Percentiles rank a stretch among this genome's conserved stretches.
These are phyloP conservation scores for Aphodius granarius DNA, from an alignment of 2,888 invertebrate genomes.

Conservation along the genomic window DNA sequence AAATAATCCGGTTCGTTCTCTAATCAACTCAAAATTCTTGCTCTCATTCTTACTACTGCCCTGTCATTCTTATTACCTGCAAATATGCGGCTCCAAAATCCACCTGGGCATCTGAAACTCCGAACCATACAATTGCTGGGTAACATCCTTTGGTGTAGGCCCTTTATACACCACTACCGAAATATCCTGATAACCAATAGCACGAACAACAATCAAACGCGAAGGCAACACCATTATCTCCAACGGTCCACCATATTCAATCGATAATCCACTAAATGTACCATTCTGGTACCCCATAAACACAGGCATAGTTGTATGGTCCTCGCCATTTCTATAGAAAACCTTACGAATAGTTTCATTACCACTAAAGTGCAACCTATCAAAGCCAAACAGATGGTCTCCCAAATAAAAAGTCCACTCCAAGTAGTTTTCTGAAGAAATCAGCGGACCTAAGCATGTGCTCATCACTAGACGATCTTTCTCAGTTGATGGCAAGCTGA, in stretches of 20 bases:
- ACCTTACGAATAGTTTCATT: conserved; percentile 46
- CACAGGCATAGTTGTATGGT: conserved; percentile 55
- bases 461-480: conserved; percentile 54
- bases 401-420: conserved; percentile 61
- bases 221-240: conserved; percentile 59
- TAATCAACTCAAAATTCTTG: not conserved
- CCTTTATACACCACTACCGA: conserved; percentile 58
- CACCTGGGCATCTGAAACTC: conserved; percentile 48
- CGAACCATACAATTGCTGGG: conserved; percentile 40
- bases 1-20: no score
- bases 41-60: conserved; percentile 2
- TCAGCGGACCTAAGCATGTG: conserved; percentile 61
- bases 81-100: conserved; percentile 55
- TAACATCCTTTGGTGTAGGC: conserved; percentile 55
- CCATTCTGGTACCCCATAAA: conserved; percentile 59
- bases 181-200: conserved; percentile 53
- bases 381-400: conserved; percentile 60
- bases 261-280: conserved; percentile 60
- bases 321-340: conserved; percentile 56
- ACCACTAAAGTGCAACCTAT: conserved; percentile 54
- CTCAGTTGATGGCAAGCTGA: conserved; percentile 35
- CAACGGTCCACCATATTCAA: conserved; percentile 59
- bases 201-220: conserved; percentile 59
- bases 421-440: conserved; percentile 63
- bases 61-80: conserved; percentile 44